Base-by-base conservation (phyloP, 2,888 invertebrate genomes). In the Erebia ligea region DNA sequence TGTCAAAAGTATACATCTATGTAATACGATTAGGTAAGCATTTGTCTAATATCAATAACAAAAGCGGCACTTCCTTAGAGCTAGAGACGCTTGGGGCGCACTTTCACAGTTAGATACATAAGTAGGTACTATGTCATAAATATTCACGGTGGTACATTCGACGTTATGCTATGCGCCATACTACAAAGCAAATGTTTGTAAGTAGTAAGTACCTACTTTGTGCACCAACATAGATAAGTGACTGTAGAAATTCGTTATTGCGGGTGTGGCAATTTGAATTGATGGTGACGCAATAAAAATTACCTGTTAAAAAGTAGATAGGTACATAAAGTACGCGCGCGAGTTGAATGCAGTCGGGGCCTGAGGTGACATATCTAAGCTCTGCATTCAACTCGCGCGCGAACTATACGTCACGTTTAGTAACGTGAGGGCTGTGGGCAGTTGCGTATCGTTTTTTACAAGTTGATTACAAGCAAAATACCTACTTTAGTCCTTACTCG, bases 111-210 rank as follows among this genome's bases (percentile, higher is more conserved):
- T 10, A 10, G 40, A 17, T 15, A 11, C 25, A 10, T 40, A 58
- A 9, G 13, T 15, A 25, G 57, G 57, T 54, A 72, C 50, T 17
- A 75, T 79, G 81, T 83, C 84, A 86, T 86, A 85, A 86, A 84
- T 86, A 86, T 84, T 83, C 82, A 84, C 82, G 73, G 69, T 75
- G 76, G 79, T 77, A 78, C 78, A 76, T 76, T 76, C 78, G 73
- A 73, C 75, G 78, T 72, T 25, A 74, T 74, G 9, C 17, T 3
- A 75, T 78, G 75, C 69, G 65, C 66, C 72, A 68, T 70, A 78
- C 73, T 76, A 79, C 79, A 82, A 81, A 82, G 79, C 80, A 81
- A 84, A 83, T 84, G 80, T 84, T 83, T 82, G 79, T 70, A 34
- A 34, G 34, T 34, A n/a, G n/a, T n/a, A n/a, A n/a, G n/a, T n/a